Conservation (phyloP, 2,797 vertebrate species). For the Babyrousa celebensis region DNA sequence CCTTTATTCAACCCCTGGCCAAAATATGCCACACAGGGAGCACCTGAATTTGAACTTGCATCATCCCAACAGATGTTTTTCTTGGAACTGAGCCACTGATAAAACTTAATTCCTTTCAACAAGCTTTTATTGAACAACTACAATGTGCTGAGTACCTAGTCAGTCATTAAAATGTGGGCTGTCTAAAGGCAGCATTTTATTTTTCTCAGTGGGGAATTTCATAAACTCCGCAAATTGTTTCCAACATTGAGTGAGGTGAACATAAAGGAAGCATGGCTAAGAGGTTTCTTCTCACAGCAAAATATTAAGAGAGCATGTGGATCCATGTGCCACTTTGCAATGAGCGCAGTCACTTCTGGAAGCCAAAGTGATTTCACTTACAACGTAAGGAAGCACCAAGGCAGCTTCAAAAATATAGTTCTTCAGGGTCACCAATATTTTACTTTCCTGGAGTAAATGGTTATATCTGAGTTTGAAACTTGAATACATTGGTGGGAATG, state of each 20-base stretch:
- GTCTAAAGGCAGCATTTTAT: constrained; percentile 61
- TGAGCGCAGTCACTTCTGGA: background rate
- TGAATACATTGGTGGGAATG: background rate
- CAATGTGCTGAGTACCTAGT: constrained; percentile 68
- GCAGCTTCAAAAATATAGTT: background rate
- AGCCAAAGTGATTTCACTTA: constrained; percentile 25
- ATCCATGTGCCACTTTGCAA: background rate
- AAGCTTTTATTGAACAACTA: constrained; percentile 84
- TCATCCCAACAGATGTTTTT: constrained; percentile 76
- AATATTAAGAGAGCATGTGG: background rate
- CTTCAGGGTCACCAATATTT: background rate
- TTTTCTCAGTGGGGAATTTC: constrained; percentile 66
- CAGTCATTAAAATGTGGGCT: constrained; percentile 53
- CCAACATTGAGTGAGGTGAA: background rate
- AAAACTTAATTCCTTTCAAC: constrained; percentile 78
- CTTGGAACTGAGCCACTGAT: constrained; percentile 68
- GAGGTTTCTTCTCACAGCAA: constrained; percentile 50
- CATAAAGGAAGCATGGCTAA: background rate
- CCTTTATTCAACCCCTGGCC: constrained; percentile 76
- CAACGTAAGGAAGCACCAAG: background rate
- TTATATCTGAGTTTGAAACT: background rate
- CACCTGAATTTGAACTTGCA: constrained; percentile 67
- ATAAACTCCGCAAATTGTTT: constrained; percentile 69
- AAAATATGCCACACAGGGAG: constrained; percentile 61
- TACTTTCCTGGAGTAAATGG: background rate